Evolutionary conservation across 2,888 invertebrate species (phyloP).

Genomic region (Dryocosmus kuriphilus): DNA sequence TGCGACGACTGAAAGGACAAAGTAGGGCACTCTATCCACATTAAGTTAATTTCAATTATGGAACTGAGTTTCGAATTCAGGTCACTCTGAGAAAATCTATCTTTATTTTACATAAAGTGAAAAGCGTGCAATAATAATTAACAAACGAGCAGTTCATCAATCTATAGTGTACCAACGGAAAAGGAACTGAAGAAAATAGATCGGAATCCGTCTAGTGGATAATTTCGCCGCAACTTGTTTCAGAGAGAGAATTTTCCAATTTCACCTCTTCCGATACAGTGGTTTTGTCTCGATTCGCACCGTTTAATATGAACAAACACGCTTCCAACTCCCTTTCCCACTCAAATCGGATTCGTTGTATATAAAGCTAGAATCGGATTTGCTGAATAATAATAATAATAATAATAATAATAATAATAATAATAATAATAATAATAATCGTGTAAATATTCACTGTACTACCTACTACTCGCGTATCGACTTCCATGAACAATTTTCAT

Average conservation of each 20-base stretch:
- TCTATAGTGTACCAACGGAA: not conserved
- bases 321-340: slow-evolving; percentile 48
- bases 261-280: not conserved
- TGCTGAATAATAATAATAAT: slow-evolving; percentile 55
- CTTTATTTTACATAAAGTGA: not conserved
- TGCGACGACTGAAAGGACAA: slow-evolving; percentile 28
- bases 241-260: not conserved
- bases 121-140: not conserved
- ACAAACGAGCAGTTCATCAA: not conserved
- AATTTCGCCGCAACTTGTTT: slow-evolving; percentile 1
- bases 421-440: slow-evolving; percentile 56
- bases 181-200: slow-evolving; percentile 17
- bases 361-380: slow-evolving; percentile 51
- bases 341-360: slow-evolving; percentile 49
- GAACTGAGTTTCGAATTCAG: slow-evolving; percentile 23
- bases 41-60: slow-evolving; percentile 38
- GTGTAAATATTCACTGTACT: slow-evolving; percentile 49
- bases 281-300: slow-evolving; percentile 9
- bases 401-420: no score
- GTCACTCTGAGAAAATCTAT: slow-evolving; percentile 31
- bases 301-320: slow-evolving; percentile 51
- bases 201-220: slow-evolving; percentile 8
- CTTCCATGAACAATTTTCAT: not conserved
- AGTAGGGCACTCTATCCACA: slow-evolving; percentile 35
- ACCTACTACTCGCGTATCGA: slow-evolving; percentile 47